phyloP scores from a whole-genome alignment of 35 echinoderm and acorn worm species.

The Anneissia japonica region DNA sequence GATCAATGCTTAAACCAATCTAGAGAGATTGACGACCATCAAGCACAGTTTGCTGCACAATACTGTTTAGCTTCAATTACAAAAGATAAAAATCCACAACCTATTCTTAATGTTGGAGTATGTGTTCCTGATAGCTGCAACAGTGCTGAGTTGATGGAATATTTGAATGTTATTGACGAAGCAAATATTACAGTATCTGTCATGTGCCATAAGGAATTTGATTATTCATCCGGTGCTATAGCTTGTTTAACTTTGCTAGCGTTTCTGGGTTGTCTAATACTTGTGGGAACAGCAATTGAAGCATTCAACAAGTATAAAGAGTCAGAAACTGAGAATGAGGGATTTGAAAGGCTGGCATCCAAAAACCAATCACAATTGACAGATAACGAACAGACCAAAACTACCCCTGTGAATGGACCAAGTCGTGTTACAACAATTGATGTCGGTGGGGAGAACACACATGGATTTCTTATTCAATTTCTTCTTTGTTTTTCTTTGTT shows the following conservation, averaged over 20 bases:
- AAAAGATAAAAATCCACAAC: too few species aligned
- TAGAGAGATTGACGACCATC: neutral
- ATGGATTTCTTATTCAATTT: too few species aligned
- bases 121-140: neutral
- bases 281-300: neutral
- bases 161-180: too few species aligned
- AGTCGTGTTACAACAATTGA: too few species aligned
- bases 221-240: neutral
- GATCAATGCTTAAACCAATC: neutral
- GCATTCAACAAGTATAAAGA: too few species aligned
- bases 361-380: too few species aligned
- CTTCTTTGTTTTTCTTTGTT: slow-evolving; percentile 57
- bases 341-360: too few species aligned
- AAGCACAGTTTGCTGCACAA: neutral
- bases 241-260: neutral
- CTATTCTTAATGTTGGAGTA: neutral
- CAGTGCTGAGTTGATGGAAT: neutral
- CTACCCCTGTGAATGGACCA: too few species aligned
- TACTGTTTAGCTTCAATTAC: neutral
- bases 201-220: neutral
- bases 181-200: too few species aligned
- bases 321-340: too few species aligned
- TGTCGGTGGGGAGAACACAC: too few species aligned
- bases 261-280: neutral
- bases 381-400: too few species aligned